Evolutionary conservation across 2,888 invertebrate genomes (phyloP).

Genomic region (Eremobia ochroleuca): DNA sequence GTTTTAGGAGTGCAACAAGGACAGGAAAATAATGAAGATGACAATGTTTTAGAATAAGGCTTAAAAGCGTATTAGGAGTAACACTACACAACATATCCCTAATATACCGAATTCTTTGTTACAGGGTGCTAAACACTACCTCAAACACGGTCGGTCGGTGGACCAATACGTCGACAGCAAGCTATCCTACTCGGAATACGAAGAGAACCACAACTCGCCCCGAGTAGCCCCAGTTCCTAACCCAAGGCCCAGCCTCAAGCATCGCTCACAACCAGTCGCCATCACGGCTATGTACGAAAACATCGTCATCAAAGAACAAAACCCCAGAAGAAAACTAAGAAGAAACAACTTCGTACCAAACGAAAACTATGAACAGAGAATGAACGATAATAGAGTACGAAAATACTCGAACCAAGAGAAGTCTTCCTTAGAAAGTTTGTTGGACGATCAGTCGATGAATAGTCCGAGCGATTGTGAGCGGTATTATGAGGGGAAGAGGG

Average conservation of each 20-base stretch:
- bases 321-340: slow-evolving; percentile 93
- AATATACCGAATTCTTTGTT: slow-evolving; percentile 75
- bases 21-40: neutral
- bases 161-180: slow-evolving; percentile 95
- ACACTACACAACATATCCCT: neutral
- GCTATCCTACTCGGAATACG: slow-evolving; percentile 90
- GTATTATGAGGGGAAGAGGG: slow-evolving; percentile 83
- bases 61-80: neutral
- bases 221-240: slow-evolving; percentile 86
- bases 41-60: neutral
- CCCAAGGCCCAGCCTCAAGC: slow-evolving; percentile 86
- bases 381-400: slow-evolving; percentile 83
- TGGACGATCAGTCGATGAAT: slow-evolving; percentile 91
- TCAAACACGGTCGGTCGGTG: slow-evolving; percentile 94
- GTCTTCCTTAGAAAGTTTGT: slow-evolving; percentile 92
- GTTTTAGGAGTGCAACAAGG: neutral
- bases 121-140: slow-evolving; percentile 90
- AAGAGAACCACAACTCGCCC: slow-evolving; percentile 87
- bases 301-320: slow-evolving; percentile 93
- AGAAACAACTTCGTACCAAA: slow-evolving; percentile 91
- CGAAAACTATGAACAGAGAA: slow-evolving; percentile 92
- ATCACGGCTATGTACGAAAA: slow-evolving; percentile 94
- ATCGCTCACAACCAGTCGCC: slow-evolving; percentile 92
- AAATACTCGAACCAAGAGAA: slow-evolving; percentile 89
- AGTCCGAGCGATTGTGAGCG: slow-evolving; percentile 88